Evolutionary conservation across 2,888 invertebrate species (phyloP), one percentile per base, ranked within the genome.

Genomic region (Salticus scenicus): DNA sequence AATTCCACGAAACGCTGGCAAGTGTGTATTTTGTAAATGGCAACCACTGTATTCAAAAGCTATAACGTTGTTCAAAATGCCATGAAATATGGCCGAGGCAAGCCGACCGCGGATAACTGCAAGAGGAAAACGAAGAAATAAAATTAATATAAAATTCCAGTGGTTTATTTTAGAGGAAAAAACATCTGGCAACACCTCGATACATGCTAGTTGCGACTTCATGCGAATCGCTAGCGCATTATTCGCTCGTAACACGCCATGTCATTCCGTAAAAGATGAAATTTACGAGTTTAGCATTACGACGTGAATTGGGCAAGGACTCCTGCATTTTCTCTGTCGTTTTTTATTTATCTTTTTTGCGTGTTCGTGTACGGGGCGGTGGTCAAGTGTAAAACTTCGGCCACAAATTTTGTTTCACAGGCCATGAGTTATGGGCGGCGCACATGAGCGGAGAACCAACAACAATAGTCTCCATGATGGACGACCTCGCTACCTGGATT

Each of bases 331-430:
- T 31, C 74, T n/a, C n/a, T n/a, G n/a, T n/a, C n/a, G n/a, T n/a
- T n/a, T n/a, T n/a, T n/a, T n/a, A n/a, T n/a, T n/a, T n/a, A n/a
- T n/a, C n/a, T n/a, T 37, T 7, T 10, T 37, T 47, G 72, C 71
- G 81, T 76, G 83, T 84, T 73, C 30, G 27, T 77, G 47, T 73
- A 84, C 83, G 83, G 76, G 77, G 57, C 67, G 83, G 83, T 84
- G 83, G 83, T 84, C 83, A 84, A 73, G 77, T 84, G 83, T 84
- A 77, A 84, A 84, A n/a, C 71, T 64, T 75, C 74, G 67, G 73
- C 67, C 81, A 81, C 81, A 81, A 81, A 81, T 82, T 74, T 64
- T 79, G n/a, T 57, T 81, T 75, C 83, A 77, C 83, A 20, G 31
- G n/a, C 20, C n/a, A 30, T 82, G 83, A 83, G 66, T 83, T 83